Percentiles rank a stretch among this genome's conserved stretches.
Evolutionary conservation across 2,797 vertebrate genomes (phyloP).

Genomic region (Myiotriccus ornatus): DNA sequence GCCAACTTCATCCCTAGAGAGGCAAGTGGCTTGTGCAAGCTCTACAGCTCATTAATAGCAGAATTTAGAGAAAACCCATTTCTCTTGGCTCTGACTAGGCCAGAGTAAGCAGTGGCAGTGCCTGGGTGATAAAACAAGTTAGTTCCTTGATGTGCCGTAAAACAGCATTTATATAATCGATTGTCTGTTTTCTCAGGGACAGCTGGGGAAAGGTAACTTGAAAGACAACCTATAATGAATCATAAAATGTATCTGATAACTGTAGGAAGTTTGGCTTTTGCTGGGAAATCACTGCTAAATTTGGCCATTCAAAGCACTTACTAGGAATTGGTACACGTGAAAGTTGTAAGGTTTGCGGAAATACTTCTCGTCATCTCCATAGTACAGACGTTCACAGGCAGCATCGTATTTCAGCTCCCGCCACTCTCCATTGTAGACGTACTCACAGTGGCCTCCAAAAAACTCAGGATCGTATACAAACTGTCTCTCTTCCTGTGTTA

Average conservation of each 20-base stretch:
- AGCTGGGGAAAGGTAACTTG: not conserved
- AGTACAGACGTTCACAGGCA: constrained; percentile 85
- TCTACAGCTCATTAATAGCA: not conserved
- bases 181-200: not conserved
- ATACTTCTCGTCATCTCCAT: constrained; percentile 88
- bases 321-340: constrained; percentile 86
- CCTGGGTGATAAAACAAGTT: not conserved
- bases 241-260: not conserved
- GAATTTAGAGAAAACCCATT: not conserved
- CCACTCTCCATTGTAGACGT: constrained; percentile 94
- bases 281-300: not conserved
- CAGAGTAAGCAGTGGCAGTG: not conserved
- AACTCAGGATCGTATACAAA: constrained; percentile 80
- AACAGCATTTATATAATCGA: not conserved
- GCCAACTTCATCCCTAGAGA: not conserved
- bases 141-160: not conserved
- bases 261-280: not conserved
- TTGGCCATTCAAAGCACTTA: constrained; percentile 33
- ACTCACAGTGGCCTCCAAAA: constrained; percentile 88
- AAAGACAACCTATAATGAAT: not conserved
- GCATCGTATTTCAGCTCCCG: constrained; percentile 84
- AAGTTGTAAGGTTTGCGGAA: constrained; percentile 93
- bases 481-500: constrained; percentile 76
- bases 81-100: not conserved
- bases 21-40: not conserved